These are phyloP conservation scores for Cassiopea xamachana DNA, from an alignment of 30 jellyfish, hydroid and myxozoan genomes.

Conservation along the genomic window DNA sequence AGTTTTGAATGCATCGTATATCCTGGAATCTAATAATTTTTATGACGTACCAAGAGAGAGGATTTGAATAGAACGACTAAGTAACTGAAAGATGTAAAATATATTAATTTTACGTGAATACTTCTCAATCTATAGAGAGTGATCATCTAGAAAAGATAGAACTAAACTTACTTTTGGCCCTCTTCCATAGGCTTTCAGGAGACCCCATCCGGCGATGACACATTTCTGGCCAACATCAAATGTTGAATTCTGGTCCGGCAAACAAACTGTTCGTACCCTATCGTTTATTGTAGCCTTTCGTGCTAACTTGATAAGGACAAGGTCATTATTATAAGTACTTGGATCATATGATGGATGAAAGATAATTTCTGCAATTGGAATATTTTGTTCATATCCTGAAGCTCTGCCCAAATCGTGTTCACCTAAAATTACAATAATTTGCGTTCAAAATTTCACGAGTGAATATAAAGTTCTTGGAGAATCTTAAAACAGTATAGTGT, in stretches of 20 bases:
- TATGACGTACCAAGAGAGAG: too few species aligned
- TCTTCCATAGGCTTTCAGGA: constrained; percentile 76
- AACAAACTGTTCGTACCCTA: constrained; percentile 92
- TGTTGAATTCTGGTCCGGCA: constrained; percentile 90
- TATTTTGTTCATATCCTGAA: constrained; percentile 80
- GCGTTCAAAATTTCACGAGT: too few species aligned
- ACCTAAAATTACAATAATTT: constrained; percentile 50
- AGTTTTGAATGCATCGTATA: too few species aligned
- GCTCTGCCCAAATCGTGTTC: constrained; percentile 83
- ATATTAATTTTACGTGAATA: too few species aligned
- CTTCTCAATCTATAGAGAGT: neutral
- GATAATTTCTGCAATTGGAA: constrained; percentile 75
- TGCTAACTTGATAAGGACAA: constrained; percentile 80
- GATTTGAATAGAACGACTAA: too few species aligned
- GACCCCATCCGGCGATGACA: constrained; percentile 98
- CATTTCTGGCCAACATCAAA: constrained; percentile 91
- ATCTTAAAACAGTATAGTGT: too few species aligned
- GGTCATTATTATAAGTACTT: constrained; percentile 70
- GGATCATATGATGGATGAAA: constrained; percentile 90
- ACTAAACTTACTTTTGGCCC: constrained; percentile 83
- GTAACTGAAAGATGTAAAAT: too few species aligned
- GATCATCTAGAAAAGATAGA: too few species aligned
- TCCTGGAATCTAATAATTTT: too few species aligned
- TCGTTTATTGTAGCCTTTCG: constrained; percentile 69
- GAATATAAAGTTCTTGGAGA: too few species aligned